These are phyloP conservation scores for Nasonia vitripennis DNA, from an alignment of 1,140 invertebrate species.

Conservation along the genomic window DNA sequence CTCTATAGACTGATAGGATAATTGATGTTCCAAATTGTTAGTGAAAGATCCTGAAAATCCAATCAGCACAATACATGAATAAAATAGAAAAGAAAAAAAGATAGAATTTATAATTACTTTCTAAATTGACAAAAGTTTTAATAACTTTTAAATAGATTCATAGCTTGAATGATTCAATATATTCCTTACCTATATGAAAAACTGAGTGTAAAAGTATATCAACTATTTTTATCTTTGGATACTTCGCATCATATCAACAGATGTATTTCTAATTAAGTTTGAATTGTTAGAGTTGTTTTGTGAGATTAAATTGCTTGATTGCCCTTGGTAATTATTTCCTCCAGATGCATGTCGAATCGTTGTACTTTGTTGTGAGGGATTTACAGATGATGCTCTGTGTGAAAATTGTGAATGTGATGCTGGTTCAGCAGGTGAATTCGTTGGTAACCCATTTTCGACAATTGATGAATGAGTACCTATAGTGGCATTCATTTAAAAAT, in stretches of 20 bases:
- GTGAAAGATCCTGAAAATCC: too few species aligned
- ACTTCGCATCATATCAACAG: constrained; percentile 70
- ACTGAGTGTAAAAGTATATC: constrained; percentile 33
- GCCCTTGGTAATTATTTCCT: constrained; percentile 69
- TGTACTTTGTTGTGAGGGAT: constrained; percentile 73
- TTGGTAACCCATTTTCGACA: constrained; percentile 76
- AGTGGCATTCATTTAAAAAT: constrained; percentile 68
- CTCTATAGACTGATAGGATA: too few species aligned
- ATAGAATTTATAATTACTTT: neutral
- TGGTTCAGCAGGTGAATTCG: constrained; percentile 71
- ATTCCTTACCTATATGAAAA: neutral
- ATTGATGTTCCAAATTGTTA: too few species aligned
- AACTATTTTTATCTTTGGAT: constrained; percentile 66
- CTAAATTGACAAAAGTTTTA: neutral
- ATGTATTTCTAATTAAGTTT: constrained; percentile 72
- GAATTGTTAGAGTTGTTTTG: constrained; percentile 68
- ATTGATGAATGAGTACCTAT: constrained; percentile 65
- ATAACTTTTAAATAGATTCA: neutral
- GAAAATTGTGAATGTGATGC: constrained; percentile 69
- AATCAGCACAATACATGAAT: too few species aligned
- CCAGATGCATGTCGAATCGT: constrained; percentile 75
- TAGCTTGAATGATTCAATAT: too few species aligned
- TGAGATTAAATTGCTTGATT: constrained; percentile 70
- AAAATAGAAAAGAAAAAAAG: neutral
- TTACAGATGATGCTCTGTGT: constrained; percentile 69